phyloP scores from a whole-genome alignment of 2,888 invertebrate genomes.

The Odontocerum albicorne region DNA sequence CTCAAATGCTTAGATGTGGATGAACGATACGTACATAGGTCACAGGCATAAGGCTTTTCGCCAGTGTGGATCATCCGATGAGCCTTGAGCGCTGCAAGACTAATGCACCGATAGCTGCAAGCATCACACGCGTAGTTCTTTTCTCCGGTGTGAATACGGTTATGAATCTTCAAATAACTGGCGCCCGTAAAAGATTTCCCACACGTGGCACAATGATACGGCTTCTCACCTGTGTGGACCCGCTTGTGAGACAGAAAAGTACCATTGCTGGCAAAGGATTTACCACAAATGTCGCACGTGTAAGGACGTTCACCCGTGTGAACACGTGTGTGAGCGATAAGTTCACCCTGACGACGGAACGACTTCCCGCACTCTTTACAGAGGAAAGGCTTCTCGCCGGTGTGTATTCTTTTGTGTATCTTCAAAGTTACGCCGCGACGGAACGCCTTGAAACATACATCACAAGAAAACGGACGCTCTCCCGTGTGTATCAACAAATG shows the following conservation, averaged over 20 bases:
- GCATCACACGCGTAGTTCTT: slow-evolving; percentile 17
- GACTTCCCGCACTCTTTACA: slow-evolving; percentile 47
- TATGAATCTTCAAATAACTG: slow-evolving; percentile 18
- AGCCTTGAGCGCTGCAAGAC: background rate
- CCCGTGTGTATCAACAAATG: slow-evolving; percentile 18
- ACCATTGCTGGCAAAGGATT: slow-evolving; percentile 10
- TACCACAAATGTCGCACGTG: slow-evolving; percentile 20
- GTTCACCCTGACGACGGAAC: slow-evolving; percentile 39
- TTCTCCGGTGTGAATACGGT: slow-evolving; percentile 16
- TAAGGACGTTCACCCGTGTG: slow-evolving; percentile 18
- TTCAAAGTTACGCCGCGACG: slow-evolving; percentile 5
- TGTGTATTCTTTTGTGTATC: slow-evolving; percentile 40
- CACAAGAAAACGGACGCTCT: slow-evolving; percentile 9
- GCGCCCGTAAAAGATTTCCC: slow-evolving; percentile 14
- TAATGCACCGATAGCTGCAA: slow-evolving; percentile 2
- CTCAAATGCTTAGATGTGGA: slow-evolving; percentile 3
- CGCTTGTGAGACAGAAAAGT: slow-evolving; percentile 20
- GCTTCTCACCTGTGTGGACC: slow-evolving; percentile 16
- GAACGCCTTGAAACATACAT: slow-evolving; percentile 8
- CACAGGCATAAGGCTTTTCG: slow-evolving; percentile 3
- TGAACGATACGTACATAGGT: background rate
- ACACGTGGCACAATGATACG: slow-evolving; percentile 9
- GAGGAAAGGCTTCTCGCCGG: slow-evolving; percentile 44
- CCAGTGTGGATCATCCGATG: slow-evolving; percentile 1
- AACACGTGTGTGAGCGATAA: slow-evolving; percentile 8